Evolutionary conservation across 2,797 vertebrate species (phyloP), one percentile per base, ranked within the genome.

Genomic region (Simalia tracyae): DNA sequence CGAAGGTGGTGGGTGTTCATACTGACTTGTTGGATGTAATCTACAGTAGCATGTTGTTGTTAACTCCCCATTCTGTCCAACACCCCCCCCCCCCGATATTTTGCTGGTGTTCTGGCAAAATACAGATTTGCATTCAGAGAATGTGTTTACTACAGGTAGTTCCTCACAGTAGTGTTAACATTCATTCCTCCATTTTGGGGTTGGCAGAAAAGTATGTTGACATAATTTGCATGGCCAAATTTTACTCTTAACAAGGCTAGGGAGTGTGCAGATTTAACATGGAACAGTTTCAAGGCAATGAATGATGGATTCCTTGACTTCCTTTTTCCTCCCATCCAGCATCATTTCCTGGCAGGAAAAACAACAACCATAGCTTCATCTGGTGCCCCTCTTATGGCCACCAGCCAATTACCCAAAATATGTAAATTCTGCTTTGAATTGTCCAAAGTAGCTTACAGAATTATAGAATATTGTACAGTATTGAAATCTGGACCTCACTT

Each of bases 1-100:
- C 50, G 64, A 89, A 12, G 91, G 92, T 46, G 92, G 88, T 59
- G 57, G 5, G 92, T 85, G 88, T 76, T 63, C 63, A 86, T 54
- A 50, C 8, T 86, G 84, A 28, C 22, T 88, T 88, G 2, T 0
- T 50, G 86, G 66, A 91, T 2, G 1, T 31, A 12, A 64, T 4
- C 63, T 26, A 63, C 90, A 84, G 17, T 84, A 50, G 36, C 42
- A 46, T 46, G 42, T 81, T 46, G 76, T 22, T 46, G 4, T 46
- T 46, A 81, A 46, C 22, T 46, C 28, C 28, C 42, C 12, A 28
- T 54, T 64, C 26, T 50, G 22, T 50, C 26, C 60, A 26, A 14
- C 42, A 1, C n/a, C 1, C 26, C 42, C 14, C 24, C 60, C 42
- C 42, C 15, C 22, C 2, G 14, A n/a, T 63, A 86, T 36, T 59